phyloP scores from a whole-genome alignment of 2,113 vertebrate genomes.

The Burhinus oedicnemus region DNA sequence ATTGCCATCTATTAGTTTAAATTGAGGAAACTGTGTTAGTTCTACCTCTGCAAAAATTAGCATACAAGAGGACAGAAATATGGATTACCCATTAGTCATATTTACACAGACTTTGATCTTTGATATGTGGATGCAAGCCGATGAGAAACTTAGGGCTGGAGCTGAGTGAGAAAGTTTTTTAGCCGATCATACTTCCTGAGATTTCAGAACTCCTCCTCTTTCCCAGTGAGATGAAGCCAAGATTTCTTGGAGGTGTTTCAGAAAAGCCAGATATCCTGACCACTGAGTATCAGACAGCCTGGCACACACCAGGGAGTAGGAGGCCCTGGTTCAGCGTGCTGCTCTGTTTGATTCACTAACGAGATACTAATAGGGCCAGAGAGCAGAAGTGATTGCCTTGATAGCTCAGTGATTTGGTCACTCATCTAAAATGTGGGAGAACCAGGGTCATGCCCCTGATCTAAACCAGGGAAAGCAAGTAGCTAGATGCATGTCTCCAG shows the following conservation, averaged over 20 bases:
- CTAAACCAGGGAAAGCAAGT: constrained; percentile 23
- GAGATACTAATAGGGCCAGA: constrained; percentile 30
- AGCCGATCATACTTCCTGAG: neutral
- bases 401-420: constrained; percentile 36
- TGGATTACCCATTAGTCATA: neutral
- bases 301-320: neutral
- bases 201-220: neutral
- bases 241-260: neutral
- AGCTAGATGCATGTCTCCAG: neutral
- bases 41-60: neutral
- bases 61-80: neutral
- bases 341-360: constrained; percentile 44
- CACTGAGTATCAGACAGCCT: neutral
- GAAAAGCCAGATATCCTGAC: neutral
- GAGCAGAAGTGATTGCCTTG: constrained; percentile 36
- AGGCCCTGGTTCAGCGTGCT: neutral
- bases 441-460: neutral
- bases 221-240: neutral
- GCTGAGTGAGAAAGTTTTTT: neutral
- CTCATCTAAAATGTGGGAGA: neutral
- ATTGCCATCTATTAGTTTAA: neutral
- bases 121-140: neutral
- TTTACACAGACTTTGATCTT: neutral
- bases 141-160: neutral
- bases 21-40: neutral